Percentiles rank a stretch among this genome's conserved stretches.
phyloP scores from a whole-genome alignment of 2,113 vertebrate species.

The Ellobius talpinus region DNA sequence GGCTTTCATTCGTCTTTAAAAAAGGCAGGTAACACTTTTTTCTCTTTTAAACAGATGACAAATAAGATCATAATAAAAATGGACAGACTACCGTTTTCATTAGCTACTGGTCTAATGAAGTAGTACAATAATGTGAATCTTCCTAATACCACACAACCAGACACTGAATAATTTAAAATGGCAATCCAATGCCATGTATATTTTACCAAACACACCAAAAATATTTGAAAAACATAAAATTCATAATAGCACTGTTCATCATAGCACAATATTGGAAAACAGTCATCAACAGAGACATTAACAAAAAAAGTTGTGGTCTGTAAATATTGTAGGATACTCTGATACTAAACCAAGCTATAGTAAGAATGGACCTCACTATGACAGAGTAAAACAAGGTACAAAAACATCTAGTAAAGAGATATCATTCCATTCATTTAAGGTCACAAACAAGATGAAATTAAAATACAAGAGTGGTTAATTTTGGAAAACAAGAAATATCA shows the following conservation, averaged over 20 bases:
- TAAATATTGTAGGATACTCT: not conserved
- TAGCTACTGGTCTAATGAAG: not conserved
- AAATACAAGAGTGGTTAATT: not conserved
- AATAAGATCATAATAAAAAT: slow-evolving; percentile 29
- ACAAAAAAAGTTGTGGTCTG: not conserved
- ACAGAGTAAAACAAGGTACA: not conserved
- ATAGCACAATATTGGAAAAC: not conserved
- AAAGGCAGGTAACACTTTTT: slow-evolving; percentile 1
- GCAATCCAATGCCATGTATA: not conserved
- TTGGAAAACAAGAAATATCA: not conserved
- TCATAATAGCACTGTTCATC: not conserved
- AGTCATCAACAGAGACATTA: not conserved
- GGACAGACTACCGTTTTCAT: not conserved
- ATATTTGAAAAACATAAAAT: not conserved
- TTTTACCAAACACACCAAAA: slow-evolving; percentile 14
- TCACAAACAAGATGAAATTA: slow-evolving; percentile 5
- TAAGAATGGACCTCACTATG: slow-evolving; percentile 2
- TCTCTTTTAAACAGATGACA: slow-evolving; percentile 7
- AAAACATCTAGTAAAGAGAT: not conserved
- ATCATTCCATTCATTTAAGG: slow-evolving; percentile 8
- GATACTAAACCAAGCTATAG: not conserved
- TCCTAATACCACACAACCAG: not conserved
- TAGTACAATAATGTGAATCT: slow-evolving; percentile 28
- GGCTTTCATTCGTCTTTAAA: slow-evolving; percentile 32
- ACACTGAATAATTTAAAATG: not conserved